Base-by-base conservation (phyloP, 92 coral and sea anemone genomes). In the Plumapathes pennacea region DNA sequence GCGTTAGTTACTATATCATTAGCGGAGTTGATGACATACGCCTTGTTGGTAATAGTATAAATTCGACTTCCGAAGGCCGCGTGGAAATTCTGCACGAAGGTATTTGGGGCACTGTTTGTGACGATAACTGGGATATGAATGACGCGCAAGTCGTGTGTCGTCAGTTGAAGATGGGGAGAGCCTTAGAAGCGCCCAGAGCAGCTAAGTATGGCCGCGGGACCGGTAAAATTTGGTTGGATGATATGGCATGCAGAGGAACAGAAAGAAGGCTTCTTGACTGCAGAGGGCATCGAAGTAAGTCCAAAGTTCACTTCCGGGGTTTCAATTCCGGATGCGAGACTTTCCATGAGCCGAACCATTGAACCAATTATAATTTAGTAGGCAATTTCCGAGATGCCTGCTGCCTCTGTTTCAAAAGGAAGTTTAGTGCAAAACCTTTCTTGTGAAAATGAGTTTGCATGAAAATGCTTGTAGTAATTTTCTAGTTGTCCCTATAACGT, bases 71-170 rank as follows among this genome's bases (percentile, higher is more conserved):
- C 25, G 82, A 61, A 54, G 98, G 98, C 2, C 89, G 91, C 23
- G 71, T 88, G 38, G 96, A 92, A 51, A 25, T 92, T 19, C 45
- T 66, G 5, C 56, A 75, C 44, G 31, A 80, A 2, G 98, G 96
- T 0, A 52, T 54, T 8, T 92, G 98, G 98, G 98, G 98, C 2
- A 92, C 98, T 13, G 67, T 92, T 1, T 92, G 98, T 38, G 96
- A 81, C 19, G 89, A 92, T 38, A 73, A 64, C 27, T 92, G 87
- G 66, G 87, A 76, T n/a, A 60, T 43, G 10, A 38, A 55, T 0
- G 96, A 85, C 19, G 94, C 87, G 3, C 27, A 15, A 0, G 98
- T 88, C 3, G 84, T 91, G 22, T 92, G 98, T 51, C 82, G 89
- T 4, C 92, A 92, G 48, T 92, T 92, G 7, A 84, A 69, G 65